Conservation (phyloP, 2,888 invertebrate species). For the Neoscelio sp. region DNA sequence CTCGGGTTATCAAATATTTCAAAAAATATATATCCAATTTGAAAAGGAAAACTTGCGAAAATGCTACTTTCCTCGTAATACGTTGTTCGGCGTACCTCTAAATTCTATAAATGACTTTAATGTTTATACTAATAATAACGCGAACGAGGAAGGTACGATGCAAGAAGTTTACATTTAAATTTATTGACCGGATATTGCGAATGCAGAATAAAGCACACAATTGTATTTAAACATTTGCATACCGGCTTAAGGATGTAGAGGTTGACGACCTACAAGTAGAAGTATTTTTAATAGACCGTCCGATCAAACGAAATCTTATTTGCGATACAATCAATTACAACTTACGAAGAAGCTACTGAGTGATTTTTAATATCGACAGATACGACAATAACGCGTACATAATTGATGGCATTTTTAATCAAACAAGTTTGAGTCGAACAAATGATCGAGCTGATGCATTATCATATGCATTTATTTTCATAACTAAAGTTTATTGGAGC, state of each 20-base stretch:
- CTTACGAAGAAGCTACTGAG: too few relatives aligned
- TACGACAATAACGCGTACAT: too few relatives aligned
- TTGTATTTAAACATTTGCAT: conserved; percentile 67
- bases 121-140: conserved; percentile 23
- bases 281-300: conserved; percentile 80
- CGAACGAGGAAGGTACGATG: conserved; percentile 14
- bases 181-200: conserved; percentile 61
- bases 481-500: too few relatives aligned
- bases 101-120: conserved; percentile 28
- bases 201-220: conserved; percentile 51
- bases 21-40: conserved; percentile 20
- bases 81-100: conserved; percentile 34
- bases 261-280: conserved; percentile 71
- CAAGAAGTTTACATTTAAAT: conserved; percentile 47
- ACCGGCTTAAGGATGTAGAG: conserved; percentile 48
- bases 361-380: too few relatives aligned
- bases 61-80: conserved; percentile 20
- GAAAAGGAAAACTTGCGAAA: conserved; percentile 10
- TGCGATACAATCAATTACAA: too few relatives aligned
- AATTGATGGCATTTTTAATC: too few relatives aligned
- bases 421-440: too few relatives aligned
- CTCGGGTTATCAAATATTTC: conserved; percentile 35
- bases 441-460: too few relatives aligned
- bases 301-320: conserved; percentile 72
- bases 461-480: too few relatives aligned